phyloP scores from a whole-genome alignment of 2,113 vertebrate genomes.

The Orthonyx spaldingii region DNA sequence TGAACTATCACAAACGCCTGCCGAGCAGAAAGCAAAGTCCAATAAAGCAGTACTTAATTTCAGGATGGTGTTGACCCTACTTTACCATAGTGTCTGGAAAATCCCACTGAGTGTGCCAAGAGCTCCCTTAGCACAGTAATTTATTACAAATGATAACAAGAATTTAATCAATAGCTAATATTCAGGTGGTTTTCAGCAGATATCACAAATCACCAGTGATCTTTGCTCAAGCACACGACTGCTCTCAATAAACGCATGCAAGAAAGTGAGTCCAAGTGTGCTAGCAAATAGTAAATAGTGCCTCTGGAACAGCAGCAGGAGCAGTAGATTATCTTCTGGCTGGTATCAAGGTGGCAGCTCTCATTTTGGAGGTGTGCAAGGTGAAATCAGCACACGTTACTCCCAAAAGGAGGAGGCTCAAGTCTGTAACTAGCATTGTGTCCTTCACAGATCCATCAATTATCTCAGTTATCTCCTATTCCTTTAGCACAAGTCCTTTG shows the following conservation, averaged over 20 bases:
- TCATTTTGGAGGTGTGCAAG: background rate
- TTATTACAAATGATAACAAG: background rate
- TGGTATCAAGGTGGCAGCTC: background rate
- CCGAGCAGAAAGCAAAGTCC: background rate
- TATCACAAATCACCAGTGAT: background rate
- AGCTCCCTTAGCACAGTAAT: background rate
- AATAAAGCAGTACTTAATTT: background rate
- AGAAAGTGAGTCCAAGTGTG: background rate
- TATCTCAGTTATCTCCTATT: background rate
- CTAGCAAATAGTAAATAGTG: background rate
- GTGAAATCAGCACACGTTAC: background rate
- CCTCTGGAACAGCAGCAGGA: background rate
- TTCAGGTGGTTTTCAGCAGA: background rate
- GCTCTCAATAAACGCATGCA: background rate
- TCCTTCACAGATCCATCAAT: background rate
- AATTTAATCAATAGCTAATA: constrained; percentile 26
- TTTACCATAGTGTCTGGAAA: background rate
- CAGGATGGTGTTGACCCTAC: background rate
- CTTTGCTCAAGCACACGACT: constrained; percentile 17
- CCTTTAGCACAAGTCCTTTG: background rate
- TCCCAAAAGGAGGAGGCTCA: background rate
- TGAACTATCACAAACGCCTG: background rate
- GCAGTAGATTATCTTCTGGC: background rate
- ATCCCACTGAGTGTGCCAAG: fast-evolving
- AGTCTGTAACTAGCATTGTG: background rate